A percentile compares a stretch with the other conserved stretches of the same genome.
These are phyloP conservation scores for Otolemur garnettii DNA, from an alignment of 2,113 vertebrate species.

Conservation along the genomic window DNA sequence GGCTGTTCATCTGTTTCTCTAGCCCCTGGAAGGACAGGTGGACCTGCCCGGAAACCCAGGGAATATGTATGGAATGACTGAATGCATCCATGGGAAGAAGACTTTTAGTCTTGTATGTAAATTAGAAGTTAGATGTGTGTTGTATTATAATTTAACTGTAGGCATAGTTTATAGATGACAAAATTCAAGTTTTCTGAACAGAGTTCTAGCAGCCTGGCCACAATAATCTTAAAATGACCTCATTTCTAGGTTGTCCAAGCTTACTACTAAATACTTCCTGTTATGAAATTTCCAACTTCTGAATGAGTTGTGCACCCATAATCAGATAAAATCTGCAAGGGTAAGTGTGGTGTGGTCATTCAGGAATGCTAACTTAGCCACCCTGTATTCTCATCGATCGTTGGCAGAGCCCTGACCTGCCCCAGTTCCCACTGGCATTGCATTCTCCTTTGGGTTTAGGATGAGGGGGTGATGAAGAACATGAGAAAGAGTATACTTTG, in stretches of 20 bases:
- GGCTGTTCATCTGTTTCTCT: background rate
- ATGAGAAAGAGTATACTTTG: background rate
- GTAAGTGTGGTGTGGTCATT: background rate
- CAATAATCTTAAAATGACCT: conserved; percentile 26
- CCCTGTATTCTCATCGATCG: background rate
- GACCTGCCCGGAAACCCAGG: background rate
- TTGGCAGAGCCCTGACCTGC: background rate
- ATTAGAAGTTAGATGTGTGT: conserved; percentile 24
- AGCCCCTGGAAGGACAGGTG: background rate
- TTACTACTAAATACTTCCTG: background rate
- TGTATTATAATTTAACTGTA: conserved; percentile 22
- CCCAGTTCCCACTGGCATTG: background rate
- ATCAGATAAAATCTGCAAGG: background rate
- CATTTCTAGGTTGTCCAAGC: background rate
- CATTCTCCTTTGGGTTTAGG: background rate
- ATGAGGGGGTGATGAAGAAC: background rate
- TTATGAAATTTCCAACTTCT: background rate
- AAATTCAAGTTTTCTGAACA: conserved; percentile 11
- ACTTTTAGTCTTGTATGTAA: conserved; percentile 3
- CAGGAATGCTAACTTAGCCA: background rate
- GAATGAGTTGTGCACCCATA: background rate
- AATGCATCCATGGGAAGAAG: background rate
- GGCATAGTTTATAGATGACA: background rate
- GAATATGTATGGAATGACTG: background rate
- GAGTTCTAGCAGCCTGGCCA: background rate